A percentile compares a stretch with the other conserved stretches of the same genome.
Conservation (phyloP, 2,888 invertebrate genomes). For the Standfussiana lucernea region DNA sequence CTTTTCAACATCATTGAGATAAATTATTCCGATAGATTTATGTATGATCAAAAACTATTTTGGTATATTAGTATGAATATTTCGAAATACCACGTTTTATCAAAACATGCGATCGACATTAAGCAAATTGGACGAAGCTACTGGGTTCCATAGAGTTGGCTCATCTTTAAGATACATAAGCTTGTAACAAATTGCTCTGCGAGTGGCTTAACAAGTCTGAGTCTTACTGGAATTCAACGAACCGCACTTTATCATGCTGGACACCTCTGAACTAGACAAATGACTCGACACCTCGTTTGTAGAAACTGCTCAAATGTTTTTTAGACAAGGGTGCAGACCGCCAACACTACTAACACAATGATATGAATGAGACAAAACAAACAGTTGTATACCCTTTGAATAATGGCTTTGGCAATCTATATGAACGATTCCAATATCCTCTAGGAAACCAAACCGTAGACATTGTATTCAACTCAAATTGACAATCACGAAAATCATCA, state of each 20-base stretch:
- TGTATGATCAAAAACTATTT: neutral
- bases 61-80: constrained; percentile 33
- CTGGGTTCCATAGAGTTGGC: neutral
- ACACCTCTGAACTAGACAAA: constrained; percentile 26
- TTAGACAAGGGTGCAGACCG: constrained; percentile 60
- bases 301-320: constrained; percentile 47
- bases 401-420: constrained; percentile 41
- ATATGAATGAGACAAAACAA: constrained; percentile 35
- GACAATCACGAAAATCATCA: constrained; percentile 70
- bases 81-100: constrained; percentile 46
- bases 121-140: neutral
- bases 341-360: constrained; percentile 22
- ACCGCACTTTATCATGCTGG: constrained; percentile 41
- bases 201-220: neutral
- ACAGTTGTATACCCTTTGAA: constrained; percentile 32
- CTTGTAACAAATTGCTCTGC: constrained; percentile 13
- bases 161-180: neutral
- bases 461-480: constrained; percentile 69
- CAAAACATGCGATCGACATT: constrained; percentile 35
- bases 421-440: constrained; percentile 52
- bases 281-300: constrained; percentile 57
- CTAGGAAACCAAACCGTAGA: constrained; percentile 43
- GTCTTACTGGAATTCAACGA: neutral
- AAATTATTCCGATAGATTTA: neutral
- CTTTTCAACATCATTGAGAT: neutral